Conservation (phyloP, 2,113 vertebrate genomes). For the Ptilonorhynchus violaceus region DNA sequence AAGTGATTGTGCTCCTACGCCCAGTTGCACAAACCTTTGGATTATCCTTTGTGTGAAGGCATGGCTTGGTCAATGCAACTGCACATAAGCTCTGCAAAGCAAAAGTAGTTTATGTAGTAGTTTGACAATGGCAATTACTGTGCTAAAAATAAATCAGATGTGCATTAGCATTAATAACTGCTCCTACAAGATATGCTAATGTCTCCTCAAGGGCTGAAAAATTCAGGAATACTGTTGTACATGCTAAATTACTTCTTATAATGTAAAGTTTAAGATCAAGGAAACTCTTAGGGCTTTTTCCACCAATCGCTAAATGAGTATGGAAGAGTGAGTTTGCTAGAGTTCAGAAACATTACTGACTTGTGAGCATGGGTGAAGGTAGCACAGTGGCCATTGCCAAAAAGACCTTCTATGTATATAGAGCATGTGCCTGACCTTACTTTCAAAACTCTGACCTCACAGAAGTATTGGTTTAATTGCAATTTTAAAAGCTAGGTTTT, state of each 20-base stretch:
- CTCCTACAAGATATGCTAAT: neutral
- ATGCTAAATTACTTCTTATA: neutral
- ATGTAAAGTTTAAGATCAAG: neutral
- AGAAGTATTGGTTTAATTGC: neutral
- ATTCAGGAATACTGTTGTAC: neutral
- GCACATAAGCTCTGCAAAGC: neutral
- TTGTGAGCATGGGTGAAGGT: neutral
- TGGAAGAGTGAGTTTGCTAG: neutral
- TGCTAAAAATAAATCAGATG: neutral
- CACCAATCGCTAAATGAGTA: neutral
- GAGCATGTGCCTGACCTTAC: neutral
- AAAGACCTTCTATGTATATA: neutral
- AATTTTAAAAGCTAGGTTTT: neutral
- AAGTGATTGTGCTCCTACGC: neutral
- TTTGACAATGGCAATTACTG: neutral
- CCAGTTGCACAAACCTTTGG: neutral
- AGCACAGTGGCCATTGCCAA: neutral
- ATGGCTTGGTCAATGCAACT: accelerated
- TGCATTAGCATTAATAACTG: neutral
- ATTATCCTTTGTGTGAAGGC: neutral
- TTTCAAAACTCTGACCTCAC: neutral
- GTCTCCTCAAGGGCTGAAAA: neutral
- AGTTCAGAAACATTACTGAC: neutral
- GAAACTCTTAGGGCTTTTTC: neutral
- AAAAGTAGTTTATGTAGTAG: neutral